These are phyloP conservation scores for Capreolus pygargus DNA, from an alignment of 2,113 vertebrate genomes.

Conservation along the genomic window DNA sequence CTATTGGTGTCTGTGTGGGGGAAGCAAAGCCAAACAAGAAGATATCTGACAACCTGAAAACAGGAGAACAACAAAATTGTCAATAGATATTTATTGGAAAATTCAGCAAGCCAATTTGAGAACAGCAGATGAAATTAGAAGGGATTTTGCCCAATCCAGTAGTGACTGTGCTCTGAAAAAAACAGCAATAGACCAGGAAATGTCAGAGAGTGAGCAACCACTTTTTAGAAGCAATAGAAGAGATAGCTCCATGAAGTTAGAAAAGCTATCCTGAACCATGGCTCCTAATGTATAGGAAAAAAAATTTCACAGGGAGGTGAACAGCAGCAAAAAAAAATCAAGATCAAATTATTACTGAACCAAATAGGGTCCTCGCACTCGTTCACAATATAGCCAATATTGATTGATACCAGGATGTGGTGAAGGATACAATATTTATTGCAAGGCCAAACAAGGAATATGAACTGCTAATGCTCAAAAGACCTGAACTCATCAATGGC, in stretches of 20 bases:
- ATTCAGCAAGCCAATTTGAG: not conserved
- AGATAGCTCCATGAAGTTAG: not conserved
- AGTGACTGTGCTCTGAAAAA: not conserved
- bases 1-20: not conserved
- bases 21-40: not conserved
- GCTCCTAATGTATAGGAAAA: not conserved
- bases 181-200: not conserved
- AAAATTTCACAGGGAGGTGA: not conserved
- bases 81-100: not conserved
- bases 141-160: not conserved
- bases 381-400: not conserved
- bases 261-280: not conserved
- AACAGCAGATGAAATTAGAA: not conserved
- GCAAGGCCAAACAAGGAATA: not conserved
- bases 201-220: not conserved
- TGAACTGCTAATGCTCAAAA: not conserved
- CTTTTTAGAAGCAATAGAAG: not conserved
- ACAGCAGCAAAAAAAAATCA: not conserved
- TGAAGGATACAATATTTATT: not conserved
- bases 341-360: not conserved
- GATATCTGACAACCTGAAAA: not conserved
- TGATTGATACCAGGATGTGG: not conserved
- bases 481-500: not conserved
- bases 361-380: not conserved
- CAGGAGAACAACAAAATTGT: not conserved